Conservation (phyloP, 2,113 vertebrate species). For the Myrmecophaga tridactyla region DNA sequence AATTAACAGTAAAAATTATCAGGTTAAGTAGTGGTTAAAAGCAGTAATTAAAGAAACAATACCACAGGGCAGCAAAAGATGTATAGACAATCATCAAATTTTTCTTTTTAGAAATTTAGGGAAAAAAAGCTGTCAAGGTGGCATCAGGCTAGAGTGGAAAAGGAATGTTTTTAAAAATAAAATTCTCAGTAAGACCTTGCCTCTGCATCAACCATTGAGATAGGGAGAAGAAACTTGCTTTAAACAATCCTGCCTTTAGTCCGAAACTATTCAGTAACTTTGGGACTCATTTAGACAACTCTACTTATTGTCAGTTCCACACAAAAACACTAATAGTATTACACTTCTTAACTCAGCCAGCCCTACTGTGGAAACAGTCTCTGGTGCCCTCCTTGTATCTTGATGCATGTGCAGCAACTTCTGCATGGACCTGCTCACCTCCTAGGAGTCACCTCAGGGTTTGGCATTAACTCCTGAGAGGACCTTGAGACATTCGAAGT, state of each 20-base stretch:
- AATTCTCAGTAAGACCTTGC: background rate
- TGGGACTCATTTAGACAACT: background rate
- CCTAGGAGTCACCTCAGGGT: background rate
- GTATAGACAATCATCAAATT: background rate
- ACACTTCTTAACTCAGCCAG: background rate
- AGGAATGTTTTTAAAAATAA: conserved; percentile 12
- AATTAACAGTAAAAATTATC: background rate
- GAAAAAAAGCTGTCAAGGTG: background rate
- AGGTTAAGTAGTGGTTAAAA: background rate
- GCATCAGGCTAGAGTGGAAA: background rate
- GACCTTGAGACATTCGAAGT: background rate
- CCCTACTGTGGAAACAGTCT: background rate
- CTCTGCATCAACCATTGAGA: background rate
- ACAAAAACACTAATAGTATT: background rate
- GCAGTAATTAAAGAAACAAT: conserved; percentile 22
- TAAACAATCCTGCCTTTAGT: background rate
- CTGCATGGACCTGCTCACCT: background rate
- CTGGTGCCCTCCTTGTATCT: background rate
- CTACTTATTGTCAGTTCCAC: background rate
- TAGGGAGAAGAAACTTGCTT: conserved; percentile 33
- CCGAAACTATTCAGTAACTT: background rate
- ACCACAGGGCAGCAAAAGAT: background rate
- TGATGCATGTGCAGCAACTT: background rate
- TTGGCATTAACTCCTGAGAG: background rate
- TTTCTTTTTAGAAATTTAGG: background rate